Evolutionary conservation across 2,888 invertebrate genomes (phyloP), one percentile per base, ranked within the genome.

Genomic region (Cylloceria caligata): DNA sequence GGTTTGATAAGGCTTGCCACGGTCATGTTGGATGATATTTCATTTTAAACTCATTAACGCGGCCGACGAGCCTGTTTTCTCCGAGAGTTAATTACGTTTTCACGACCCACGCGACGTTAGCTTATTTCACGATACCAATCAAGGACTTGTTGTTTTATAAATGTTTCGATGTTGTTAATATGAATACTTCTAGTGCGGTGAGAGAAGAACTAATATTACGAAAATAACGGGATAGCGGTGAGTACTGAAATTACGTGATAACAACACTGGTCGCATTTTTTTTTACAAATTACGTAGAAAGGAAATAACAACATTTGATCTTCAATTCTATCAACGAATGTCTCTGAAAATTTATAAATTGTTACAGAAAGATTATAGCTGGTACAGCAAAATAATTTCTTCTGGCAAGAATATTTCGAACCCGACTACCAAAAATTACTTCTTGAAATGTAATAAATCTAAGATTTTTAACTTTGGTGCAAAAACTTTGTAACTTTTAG

Each of bases 31-130:
- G 72, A 72, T 72, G 60, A 72, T 72, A 72, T 60, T 72, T 72
- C 72, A 72, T 72, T 72, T 72, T 60, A 72, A 72, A 72, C 72
- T 72, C 72, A 60, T 72, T 72, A 72, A 60, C 72, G 72, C 72
- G 36, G 36, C 34, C 60, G 72, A 30, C 42, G 45, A 72, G 45
- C 30, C 60, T 71, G 69, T 71, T 71, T 42, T 34, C 60, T 45
- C 47, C 27, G 72, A 34, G 60, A 72, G 57, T 72, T 72, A 72
- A 72, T 72, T 72, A 60, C 72, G 34, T 72, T 57, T 57, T 39
- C 42, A 57, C 71, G 19, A 55, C 42, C 30, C 45, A 30, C 24
- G 36, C 71, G 42, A 45, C 55, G 71, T 71, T 72, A 45, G 45
- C 34, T 72, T 72, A 72, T 60, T 72, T 72, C 72, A 57, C 57